Evolutionary conservation across 1,140 invertebrate species (phyloP), one percentile per base, ranked within the genome.

Genomic region (Lasioglossum baleicum): DNA sequence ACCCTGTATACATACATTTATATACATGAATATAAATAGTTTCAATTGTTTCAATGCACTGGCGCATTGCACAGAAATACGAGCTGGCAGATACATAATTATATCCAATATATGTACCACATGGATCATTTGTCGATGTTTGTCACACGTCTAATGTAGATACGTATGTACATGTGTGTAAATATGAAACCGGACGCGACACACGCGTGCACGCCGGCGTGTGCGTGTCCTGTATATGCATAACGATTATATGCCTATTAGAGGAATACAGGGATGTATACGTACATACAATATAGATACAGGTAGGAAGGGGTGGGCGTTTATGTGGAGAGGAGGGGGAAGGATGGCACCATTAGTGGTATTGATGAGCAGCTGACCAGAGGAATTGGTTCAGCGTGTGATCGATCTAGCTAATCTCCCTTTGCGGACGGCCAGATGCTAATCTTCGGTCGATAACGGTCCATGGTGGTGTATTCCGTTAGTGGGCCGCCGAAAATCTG

Each of bases 201-300:
- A 60, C 60, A 63, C 31, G n/a, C 53, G 20, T 6, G 20, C 56
- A 7, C 56, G 56, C 7, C 56, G 22, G 64, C 63, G 75, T 17
- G 10, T 44, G 35, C 48, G 44, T 73, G 61, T 79, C 51, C 72
- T 64, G 71, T 91, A 92, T 92, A 90, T 92, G 91, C 90, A 91
- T 92, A 91, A 91, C 90, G 91, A 93, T 92, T 92, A 93, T 92
- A 92, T 92, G 90, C 92, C 92, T 92, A 93, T 93, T 92, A 92
- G 90, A 89, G 89, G 82, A 92, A 90, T 87, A 90, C 87, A 88
- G 87, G 84, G 67, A 53, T 68, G 74, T 85, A 82, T 79, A 85
- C 81, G 81, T 88, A 87, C 82, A 84, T 81, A 78, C 70, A 82
- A 85, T 83, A 81, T 78, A 87, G 83, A 68, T 17, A 51, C 58